Conservation (phyloP, 2,797 vertebrate species). For the Halcyon chelicuti region DNA sequence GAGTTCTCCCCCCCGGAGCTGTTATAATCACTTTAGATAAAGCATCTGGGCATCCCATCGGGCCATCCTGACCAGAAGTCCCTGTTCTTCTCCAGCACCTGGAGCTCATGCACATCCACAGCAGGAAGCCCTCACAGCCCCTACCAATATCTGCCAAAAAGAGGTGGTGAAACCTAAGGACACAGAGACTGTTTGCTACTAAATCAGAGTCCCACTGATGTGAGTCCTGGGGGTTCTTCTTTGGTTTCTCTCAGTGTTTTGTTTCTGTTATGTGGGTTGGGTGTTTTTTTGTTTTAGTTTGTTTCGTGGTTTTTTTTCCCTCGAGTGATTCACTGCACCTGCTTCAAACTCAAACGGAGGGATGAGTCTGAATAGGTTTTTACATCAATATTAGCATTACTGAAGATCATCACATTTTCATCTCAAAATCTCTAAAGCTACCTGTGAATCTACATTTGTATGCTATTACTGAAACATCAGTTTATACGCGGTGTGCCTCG, state of each 20-base stretch:
- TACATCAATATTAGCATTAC: background rate
- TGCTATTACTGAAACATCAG: background rate
- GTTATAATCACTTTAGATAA: background rate
- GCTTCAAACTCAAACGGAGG: background rate
- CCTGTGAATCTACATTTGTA: background rate
- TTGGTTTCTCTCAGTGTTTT: background rate
- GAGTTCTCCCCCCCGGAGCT: background rate
- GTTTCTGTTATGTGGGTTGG: background rate
- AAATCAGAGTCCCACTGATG: fast-evolving
- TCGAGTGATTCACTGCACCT: background rate
- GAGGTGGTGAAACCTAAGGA: background rate
- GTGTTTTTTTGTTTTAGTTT: too few species aligned
- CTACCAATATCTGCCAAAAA: background rate
- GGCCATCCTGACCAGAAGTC: background rate
- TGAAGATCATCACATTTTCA: background rate
- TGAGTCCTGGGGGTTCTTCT: fast-evolving
- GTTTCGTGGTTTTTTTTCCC: background rate
- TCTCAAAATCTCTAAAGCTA: background rate
- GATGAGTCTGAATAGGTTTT: background rate
- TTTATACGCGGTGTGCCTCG: background rate
- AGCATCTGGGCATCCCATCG: background rate
- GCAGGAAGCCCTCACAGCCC: fast-evolving
- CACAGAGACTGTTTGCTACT: fast-evolving
- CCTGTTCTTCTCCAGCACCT: background rate
- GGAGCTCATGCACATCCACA: fast-evolving